Percentiles rank a stretch among this genome's conserved stretches.
phyloP scores from a whole-genome alignment of 2,797 vertebrate genomes.

The Myiotriccus ornatus region DNA sequence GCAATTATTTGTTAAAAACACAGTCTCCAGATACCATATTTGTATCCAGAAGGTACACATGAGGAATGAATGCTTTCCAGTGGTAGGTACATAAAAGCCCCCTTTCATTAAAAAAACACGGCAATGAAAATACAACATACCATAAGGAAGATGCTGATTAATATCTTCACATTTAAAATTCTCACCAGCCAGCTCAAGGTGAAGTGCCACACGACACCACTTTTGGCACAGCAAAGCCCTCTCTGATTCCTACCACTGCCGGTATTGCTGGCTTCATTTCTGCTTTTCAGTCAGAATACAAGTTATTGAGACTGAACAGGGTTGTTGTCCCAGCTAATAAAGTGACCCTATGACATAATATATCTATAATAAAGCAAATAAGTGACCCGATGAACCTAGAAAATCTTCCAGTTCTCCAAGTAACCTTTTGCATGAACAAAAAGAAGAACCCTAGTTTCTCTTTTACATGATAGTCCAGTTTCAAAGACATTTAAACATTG shows the following conservation, averaged over 20 bases:
- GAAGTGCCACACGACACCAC: background rate
- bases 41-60: background rate
- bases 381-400: background rate
- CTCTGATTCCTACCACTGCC: background rate
- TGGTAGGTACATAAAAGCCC: background rate
- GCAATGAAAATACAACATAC: background rate
- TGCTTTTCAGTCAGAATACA: background rate
- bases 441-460: background rate
- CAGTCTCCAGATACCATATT: background rate
- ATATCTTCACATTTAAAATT: background rate
- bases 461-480: background rate
- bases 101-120: background rate
- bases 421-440: background rate
- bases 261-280: background rate
- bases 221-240: background rate
- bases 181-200: background rate
- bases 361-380: background rate
- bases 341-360: background rate
- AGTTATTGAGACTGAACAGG: background rate
- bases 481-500: background rate
- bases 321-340: background rate
- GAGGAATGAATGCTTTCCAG: background rate
- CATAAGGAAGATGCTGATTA: background rate
- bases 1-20: slow-evolving; percentile 4
- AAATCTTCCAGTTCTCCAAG: background rate